A percentile compares a stretch with the other conserved stretches of the same genome.
These are phyloP conservation scores for Dasysyrphus albostriatus DNA, from an alignment of 2,888 invertebrate species.

Conservation along the genomic window DNA sequence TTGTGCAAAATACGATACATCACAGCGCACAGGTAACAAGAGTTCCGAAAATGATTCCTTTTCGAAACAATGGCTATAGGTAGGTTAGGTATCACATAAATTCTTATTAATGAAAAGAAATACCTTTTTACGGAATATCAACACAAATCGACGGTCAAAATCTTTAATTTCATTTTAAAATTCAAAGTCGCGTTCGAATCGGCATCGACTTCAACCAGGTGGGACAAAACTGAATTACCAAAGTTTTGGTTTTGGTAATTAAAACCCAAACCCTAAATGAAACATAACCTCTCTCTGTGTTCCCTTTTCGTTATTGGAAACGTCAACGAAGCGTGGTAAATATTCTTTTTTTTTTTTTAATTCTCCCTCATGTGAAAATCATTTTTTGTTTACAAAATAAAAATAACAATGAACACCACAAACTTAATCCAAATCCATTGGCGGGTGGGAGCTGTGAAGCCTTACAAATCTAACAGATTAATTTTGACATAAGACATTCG, in stretches of 20 bases:
- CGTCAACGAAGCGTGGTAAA: constrained; percentile 58
- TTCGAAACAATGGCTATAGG: not conserved
- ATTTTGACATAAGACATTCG: constrained; percentile 39
- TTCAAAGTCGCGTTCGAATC: not conserved
- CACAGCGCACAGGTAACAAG: too few species aligned
- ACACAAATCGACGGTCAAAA: not conserved
- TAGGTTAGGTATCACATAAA: not conserved
- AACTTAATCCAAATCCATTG: constrained; percentile 23
- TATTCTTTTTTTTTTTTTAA: constrained; percentile 51
- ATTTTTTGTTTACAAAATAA: constrained; percentile 20
- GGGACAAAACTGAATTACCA: constrained; percentile 47
- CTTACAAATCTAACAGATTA: constrained; percentile 44
- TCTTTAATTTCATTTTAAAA: constrained; percentile 34
- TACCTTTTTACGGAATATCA: not conserved
- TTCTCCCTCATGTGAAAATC: constrained; percentile 17
- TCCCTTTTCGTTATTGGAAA: constrained; percentile 31
- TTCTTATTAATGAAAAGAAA: constrained; percentile 9
- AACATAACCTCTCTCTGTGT: not conserved
- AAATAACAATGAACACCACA: constrained; percentile 39
- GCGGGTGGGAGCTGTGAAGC: constrained; percentile 40
- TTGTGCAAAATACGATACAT: not conserved
- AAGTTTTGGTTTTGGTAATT: constrained; percentile 8
- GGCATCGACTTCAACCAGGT: constrained; percentile 41
- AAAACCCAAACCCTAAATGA: not conserved
- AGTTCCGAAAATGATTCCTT: not conserved